These are phyloP conservation scores for Callochromis pleurospilus DNA, from an alignment of 2,113 vertebrate genomes.

Conservation along the genomic window DNA sequence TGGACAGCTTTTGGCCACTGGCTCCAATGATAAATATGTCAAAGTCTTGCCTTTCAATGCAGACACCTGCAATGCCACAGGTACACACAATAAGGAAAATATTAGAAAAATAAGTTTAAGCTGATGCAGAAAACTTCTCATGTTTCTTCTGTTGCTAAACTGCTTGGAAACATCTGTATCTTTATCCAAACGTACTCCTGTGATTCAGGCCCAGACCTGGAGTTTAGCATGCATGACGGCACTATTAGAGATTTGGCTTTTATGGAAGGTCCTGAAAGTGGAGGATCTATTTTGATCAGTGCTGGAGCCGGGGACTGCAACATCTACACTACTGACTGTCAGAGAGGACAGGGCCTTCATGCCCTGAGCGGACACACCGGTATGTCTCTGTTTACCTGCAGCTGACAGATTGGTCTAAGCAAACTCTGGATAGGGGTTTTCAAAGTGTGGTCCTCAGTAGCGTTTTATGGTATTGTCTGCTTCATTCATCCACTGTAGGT, in stretches of 20 bases:
- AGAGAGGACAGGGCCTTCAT: conserved; percentile 91
- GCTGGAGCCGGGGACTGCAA: conserved; percentile 95
- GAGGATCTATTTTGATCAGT: conserved; percentile 93
- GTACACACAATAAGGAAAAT: conserved; percentile 27
- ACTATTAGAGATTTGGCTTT: conserved; percentile 97
- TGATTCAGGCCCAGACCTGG: conserved; percentile 88
- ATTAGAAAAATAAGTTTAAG: not conserved
- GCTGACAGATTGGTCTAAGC: not conserved
- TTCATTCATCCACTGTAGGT: not conserved
- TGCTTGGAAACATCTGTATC: not conserved
- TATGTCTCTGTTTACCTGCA: not conserved
- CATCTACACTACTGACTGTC: conserved; percentile 94
- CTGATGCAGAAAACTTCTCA: not conserved
- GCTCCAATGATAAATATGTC: conserved; percentile 97
- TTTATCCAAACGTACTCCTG: conserved; percentile 35
- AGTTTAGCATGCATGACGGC: conserved; percentile 98
- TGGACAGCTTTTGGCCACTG: conserved; percentile 91
- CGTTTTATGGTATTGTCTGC: not conserved
- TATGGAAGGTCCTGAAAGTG: conserved; percentile 95
- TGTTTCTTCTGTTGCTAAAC: not conserved
- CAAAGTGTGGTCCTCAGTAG: not conserved
- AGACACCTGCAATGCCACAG: conserved; percentile 93
- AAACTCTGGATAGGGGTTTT: not conserved
- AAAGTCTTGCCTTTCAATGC: conserved; percentile 95
- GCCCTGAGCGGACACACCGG: conserved; percentile 84